Evolutionary conservation across 2,797 vertebrate genomes (phyloP).

Genomic region (Notamacropus eugenii): DNA sequence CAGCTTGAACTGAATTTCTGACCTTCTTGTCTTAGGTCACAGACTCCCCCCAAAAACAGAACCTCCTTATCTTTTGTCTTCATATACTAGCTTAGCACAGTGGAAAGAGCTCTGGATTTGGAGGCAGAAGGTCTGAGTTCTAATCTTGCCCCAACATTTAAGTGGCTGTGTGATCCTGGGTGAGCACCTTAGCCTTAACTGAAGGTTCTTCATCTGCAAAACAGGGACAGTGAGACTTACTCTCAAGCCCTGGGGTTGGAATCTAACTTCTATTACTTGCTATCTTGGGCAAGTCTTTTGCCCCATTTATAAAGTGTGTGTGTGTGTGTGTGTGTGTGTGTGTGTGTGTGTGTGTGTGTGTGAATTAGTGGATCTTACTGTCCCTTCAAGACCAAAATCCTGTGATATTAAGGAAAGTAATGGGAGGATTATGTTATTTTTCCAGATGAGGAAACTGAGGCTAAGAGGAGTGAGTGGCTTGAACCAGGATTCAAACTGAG

Average conservation of each 20-base stretch:
- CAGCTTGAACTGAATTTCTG: not conserved
- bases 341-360: not conserved
- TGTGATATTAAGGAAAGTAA: not conserved
- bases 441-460: conserved; percentile 27
- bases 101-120: conserved; percentile 3
- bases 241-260: not conserved
- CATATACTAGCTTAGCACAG: not conserved
- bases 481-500: not conserved
- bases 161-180: not conserved
- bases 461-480: not conserved
- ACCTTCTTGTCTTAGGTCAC: not conserved
- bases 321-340: not conserved
- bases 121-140: not conserved
- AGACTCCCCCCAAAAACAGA: not conserved
- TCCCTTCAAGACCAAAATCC: not conserved
- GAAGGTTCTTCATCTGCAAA: conserved; percentile 2
- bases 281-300: not conserved
- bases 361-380: not conserved
- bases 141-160: not conserved
- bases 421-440: not conserved
- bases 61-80: not conserved
- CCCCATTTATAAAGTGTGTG: not conserved
- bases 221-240: not conserved
- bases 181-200: not conserved
- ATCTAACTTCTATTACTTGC: not conserved